These are phyloP conservation scores for Percina caprodes DNA, from an alignment of 2,113 vertebrate genomes.

Conservation along the genomic window DNA sequence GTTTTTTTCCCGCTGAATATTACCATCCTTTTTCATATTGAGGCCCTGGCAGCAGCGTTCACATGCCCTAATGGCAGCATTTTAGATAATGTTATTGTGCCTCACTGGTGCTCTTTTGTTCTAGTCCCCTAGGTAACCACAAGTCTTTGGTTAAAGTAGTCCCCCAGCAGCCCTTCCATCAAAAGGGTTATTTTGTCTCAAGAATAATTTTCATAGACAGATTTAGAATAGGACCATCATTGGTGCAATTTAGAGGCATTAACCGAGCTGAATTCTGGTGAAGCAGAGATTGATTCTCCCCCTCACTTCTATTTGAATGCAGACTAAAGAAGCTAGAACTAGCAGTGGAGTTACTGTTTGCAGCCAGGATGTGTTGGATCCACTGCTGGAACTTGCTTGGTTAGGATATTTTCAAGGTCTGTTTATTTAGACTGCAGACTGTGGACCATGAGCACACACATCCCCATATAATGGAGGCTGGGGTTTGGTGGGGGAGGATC, in stretches of 20 bases:
- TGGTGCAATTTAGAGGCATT: conserved; percentile 75
- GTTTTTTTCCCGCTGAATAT: conserved; percentile 12
- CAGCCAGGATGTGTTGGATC: conserved; percentile 11
- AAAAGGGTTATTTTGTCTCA: conserved; percentile 36
- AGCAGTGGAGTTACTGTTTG: not conserved
- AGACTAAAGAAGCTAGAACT: not conserved
- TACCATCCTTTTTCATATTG: conserved; percentile 27
- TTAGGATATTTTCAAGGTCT: conserved; percentile 40
- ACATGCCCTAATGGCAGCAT: not conserved
- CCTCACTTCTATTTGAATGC: conserved; percentile 6
- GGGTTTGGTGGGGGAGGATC: conserved; percentile 35
- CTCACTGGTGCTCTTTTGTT: conserved; percentile 49
- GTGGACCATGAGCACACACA: conserved; percentile 38
- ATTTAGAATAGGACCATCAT: conserved; percentile 64
- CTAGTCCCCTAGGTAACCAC: conserved; percentile 67
- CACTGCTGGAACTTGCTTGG: conserved; percentile 14
- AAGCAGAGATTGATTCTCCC: conserved; percentile 27
- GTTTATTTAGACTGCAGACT: conserved; percentile 47
- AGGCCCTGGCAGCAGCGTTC: not conserved
- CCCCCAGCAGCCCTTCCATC: conserved; percentile 5
- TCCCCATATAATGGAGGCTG: conserved; percentile 15
- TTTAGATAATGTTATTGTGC: conserved; percentile 64
- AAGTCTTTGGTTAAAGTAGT: conserved; percentile 42
- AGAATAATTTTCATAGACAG: conserved; percentile 62
- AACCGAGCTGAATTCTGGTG: conserved; percentile 37